A percentile compares a stretch with the other conserved stretches of the same genome.
Evolutionary conservation across 2,113 vertebrate genomes (phyloP).

Genomic region (Chloroceryle aenea): DNA sequence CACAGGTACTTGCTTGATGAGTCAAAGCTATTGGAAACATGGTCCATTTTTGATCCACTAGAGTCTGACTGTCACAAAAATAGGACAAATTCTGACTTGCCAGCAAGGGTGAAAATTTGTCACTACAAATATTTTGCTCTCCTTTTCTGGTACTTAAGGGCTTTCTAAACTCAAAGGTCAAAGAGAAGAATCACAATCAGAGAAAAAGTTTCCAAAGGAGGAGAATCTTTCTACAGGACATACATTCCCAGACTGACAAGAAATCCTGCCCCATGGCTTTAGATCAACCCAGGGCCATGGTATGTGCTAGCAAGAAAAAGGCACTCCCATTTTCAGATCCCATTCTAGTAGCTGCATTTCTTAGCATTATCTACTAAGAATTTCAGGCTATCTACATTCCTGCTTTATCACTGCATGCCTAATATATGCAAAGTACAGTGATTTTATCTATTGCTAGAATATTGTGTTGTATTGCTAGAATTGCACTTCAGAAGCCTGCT

Average conservation of each 20-base stretch:
- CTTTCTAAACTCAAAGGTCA: slow-evolving; percentile 58
- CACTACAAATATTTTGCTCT: slow-evolving; percentile 36
- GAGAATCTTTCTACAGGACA: not conserved
- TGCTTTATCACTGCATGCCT: not conserved
- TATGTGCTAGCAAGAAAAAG: not conserved
- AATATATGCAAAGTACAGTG: not conserved
- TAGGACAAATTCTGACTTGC: not conserved
- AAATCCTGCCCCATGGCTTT: not conserved
- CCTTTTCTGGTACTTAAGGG: slow-evolving; percentile 20
- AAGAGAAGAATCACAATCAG: slow-evolving; percentile 42
- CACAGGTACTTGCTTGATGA: not conserved
- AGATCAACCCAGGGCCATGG: not conserved
- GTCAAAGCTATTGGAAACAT: not conserved
- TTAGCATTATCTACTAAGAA: not conserved
- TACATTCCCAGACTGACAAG: slow-evolving; percentile 4
- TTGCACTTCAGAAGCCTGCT: not conserved
- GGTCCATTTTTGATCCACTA: not conserved
- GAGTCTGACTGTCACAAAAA: not conserved
- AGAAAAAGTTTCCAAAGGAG: slow-evolving; percentile 23
- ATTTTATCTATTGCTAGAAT: not conserved
- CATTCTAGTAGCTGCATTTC: not conserved
- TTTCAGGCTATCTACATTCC: not conserved
- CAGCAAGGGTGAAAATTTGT: not conserved
- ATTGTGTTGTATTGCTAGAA: not conserved
- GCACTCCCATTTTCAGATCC: not conserved